These are phyloP conservation scores for Dioctria rufipes DNA, from an alignment of 2,888 invertebrate species.

Conservation along the genomic window DNA sequence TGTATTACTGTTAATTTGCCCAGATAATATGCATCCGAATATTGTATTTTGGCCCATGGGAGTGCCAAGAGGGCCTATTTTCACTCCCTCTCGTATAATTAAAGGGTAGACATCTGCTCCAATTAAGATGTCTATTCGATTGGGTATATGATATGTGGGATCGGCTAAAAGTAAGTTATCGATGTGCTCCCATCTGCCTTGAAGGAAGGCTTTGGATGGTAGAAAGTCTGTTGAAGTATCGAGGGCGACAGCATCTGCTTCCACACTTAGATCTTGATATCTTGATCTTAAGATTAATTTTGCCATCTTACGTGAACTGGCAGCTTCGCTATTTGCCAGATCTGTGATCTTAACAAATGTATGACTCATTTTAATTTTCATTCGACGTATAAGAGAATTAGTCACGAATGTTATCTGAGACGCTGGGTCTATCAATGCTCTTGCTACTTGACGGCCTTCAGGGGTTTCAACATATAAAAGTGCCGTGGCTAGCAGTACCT, in stretches of 20 bases:
- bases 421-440: too few species aligned
- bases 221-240: constrained; percentile 39
- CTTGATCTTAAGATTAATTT: constrained; percentile 2
- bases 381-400: too few species aligned
- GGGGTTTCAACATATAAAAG: too few species aligned
- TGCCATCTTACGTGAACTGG: neutral
- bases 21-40: too few species aligned
- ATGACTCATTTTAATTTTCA: neutral
- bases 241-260: neutral
- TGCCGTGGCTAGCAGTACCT: too few species aligned
- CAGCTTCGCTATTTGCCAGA: neutral
- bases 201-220: constrained; percentile 26
- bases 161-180: constrained; percentile 33
- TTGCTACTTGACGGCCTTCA: too few species aligned
- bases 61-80: neutral
- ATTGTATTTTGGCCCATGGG: too few species aligned
- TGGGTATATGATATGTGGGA: constrained; percentile 37
- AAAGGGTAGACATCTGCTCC: constrained; percentile 51
- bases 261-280: neutral
- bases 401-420: too few species aligned
- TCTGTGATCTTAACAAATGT: neutral
- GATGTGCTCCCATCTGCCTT: constrained; percentile 21
- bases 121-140: constrained; percentile 47
- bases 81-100: constrained; percentile 28
- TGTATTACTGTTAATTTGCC: neutral